These are phyloP conservation scores for Drosophila fulvimacula DNA, from an alignment of 2,888 invertebrate genomes.

Conservation along the genomic window DNA sequence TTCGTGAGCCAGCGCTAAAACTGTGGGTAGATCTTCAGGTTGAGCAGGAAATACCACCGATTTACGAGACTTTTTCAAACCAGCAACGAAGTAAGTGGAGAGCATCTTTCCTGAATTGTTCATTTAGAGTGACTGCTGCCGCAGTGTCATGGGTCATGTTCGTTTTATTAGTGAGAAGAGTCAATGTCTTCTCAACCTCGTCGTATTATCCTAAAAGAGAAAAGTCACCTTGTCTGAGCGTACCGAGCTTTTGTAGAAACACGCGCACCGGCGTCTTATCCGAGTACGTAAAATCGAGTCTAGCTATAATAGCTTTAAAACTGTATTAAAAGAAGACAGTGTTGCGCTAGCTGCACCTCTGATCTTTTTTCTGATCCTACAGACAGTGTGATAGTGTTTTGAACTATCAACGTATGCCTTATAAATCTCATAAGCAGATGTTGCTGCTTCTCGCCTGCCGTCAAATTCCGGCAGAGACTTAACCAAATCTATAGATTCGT, in stretches of 20 bases:
- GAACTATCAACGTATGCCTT: neutral
- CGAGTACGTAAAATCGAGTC: neutral
- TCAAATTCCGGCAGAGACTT: no score
- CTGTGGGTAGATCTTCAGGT: neutral
- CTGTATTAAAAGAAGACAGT: neutral
- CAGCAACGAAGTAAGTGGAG: slow-evolving; percentile 1
- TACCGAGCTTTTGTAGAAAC: neutral
- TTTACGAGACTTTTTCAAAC: neutral
- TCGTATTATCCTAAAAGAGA: neutral
- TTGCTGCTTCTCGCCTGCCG: neutral
- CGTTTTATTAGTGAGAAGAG: neutral
- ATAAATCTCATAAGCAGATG: neutral
- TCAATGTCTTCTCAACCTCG: neutral
- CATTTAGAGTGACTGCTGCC: neutral
- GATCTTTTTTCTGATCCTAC: neutral
- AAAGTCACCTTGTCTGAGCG: neutral
- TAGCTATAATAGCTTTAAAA: neutral
- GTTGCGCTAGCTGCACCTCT: no score
- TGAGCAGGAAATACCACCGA: neutral
- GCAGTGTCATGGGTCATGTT: neutral
- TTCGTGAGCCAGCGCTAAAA: neutral
- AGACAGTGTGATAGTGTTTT: neutral
- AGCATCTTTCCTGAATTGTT: neutral
- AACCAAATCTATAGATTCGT: neutral
- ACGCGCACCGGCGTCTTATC: neutral